phyloP scores from a whole-genome alignment of 2,113 vertebrate genomes.

The Alethe diademata region DNA sequence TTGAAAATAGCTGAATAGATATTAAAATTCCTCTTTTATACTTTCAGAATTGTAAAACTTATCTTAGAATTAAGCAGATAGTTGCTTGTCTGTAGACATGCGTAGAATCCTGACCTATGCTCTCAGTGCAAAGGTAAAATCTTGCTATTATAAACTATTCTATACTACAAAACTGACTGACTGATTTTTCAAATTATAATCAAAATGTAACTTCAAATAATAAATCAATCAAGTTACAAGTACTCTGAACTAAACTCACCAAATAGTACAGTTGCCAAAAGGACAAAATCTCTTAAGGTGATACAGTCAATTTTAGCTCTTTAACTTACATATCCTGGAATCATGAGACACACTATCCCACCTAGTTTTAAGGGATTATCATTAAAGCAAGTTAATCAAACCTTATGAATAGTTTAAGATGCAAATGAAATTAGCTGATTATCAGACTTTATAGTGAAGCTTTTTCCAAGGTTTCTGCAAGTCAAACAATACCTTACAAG shows the following conservation, averaged over 20 bases:
- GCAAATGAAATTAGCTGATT: neutral
- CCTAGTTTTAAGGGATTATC: neutral
- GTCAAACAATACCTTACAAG: neutral
- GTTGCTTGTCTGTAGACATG: fast-evolving
- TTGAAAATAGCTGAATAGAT: neutral
- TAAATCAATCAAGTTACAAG: neutral
- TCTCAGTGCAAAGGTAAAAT: neutral
- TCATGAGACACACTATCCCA: neutral
- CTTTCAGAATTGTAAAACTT: neutral
- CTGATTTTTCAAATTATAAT: neutral
- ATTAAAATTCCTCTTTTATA: neutral
- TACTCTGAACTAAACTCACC: neutral
- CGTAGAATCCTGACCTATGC: fast-evolving
- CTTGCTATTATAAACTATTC: neutral
- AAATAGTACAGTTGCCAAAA: neutral
- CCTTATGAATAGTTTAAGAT: neutral
- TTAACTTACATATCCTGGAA: neutral
- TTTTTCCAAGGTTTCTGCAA: neutral
- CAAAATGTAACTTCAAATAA: neutral
- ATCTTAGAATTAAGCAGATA: neutral
- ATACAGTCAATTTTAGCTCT: neutral
- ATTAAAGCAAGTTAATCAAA: neutral
- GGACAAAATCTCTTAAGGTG: neutral
- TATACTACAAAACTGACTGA: neutral
- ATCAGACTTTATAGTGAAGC: neutral